Evolutionary conservation across 2,797 vertebrate genomes (phyloP).

Genomic region (Semaprochilodus insignis): DNA sequence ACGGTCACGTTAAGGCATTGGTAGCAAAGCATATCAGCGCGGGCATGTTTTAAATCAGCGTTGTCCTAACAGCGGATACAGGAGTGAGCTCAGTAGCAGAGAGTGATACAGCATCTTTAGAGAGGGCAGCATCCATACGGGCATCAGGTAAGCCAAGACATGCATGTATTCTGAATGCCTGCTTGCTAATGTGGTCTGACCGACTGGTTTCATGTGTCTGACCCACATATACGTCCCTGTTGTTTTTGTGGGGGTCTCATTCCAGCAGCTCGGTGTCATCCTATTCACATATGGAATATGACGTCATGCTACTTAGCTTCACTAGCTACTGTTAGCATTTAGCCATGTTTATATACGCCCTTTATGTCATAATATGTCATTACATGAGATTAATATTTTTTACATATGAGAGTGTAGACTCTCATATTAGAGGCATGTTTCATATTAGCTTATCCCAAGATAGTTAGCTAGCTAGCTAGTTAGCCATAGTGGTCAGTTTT

Average conservation of each 20-base stretch:
- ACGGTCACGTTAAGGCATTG: neutral
- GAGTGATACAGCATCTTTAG: slow-evolving; percentile 83
- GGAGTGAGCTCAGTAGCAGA: slow-evolving; percentile 57
- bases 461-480: too few species aligned
- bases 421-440: neutral
- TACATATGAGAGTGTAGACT: neutral
- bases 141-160: slow-evolving; percentile 38
- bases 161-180: neutral
- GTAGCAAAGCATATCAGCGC: neutral
- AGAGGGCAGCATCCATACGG: slow-evolving; percentile 61
- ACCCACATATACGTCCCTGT: neutral
- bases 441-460: neutral
- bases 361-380: slow-evolving; percentile 62
- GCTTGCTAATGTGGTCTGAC: neutral
- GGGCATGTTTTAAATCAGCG: slow-evolving; percentile 22
- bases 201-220: neutral
- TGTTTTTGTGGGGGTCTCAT: neutral
- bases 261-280: slow-evolving; percentile 14
- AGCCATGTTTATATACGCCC: neutral
- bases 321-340: slow-evolving; percentile 33
- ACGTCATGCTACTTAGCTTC: slow-evolving; percentile 34
- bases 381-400: neutral
- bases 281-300: slow-evolving; percentile 23
- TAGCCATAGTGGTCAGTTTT: neutral
- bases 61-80: slow-evolving; percentile 13